These are phyloP conservation scores for Cephus nigrinus DNA, from an alignment of 2,888 invertebrate genomes.

Conservation along the genomic window DNA sequence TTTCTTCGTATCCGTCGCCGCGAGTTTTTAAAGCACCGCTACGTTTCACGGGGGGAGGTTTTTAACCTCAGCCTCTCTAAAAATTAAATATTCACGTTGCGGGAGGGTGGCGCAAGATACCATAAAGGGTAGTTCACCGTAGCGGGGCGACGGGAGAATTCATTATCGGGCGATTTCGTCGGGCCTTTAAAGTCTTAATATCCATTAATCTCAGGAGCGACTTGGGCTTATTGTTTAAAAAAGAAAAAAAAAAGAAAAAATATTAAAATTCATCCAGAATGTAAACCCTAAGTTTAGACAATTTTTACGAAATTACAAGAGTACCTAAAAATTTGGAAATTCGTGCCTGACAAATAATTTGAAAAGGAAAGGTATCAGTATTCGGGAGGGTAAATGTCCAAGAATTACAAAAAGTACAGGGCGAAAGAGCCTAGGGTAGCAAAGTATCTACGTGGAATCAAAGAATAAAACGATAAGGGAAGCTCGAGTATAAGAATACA, in stretches of 20 bases:
- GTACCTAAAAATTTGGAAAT: background rate
- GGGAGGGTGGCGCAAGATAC: slow-evolving; percentile 14
- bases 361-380: background rate
- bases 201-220: background rate
- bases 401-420: background rate
- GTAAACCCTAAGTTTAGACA: background rate
- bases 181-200: background rate
- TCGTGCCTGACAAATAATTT: background rate
- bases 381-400: background rate
- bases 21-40: background rate
- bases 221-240: background rate
- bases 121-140: background rate
- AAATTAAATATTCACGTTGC: slow-evolving; percentile 57
- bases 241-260: background rate
- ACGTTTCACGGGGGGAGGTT: background rate
- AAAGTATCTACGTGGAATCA: background rate
- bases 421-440: background rate
- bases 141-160: background rate
- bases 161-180: background rate
- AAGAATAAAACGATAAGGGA: background rate
- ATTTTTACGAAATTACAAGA: background rate
- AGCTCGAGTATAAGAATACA: background rate
- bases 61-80: slow-evolving; percentile 25
- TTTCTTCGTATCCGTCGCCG: background rate
- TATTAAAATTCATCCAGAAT: no score